phyloP scores from a whole-genome alignment of 2,113 vertebrate genomes.

The Labrus mixtus region DNA sequence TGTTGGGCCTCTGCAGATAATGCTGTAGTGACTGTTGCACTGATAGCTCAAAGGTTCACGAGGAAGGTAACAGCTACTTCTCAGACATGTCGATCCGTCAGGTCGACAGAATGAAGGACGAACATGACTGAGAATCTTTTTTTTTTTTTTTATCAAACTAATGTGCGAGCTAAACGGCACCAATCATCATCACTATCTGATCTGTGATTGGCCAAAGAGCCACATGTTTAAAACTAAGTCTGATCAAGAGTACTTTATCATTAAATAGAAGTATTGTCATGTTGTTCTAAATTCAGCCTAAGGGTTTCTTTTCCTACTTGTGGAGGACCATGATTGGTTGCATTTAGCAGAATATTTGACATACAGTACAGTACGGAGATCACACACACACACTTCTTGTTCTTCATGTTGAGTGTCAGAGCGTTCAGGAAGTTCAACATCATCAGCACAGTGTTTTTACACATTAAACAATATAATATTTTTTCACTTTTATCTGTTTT shows the following conservation, averaged over 20 bases:
- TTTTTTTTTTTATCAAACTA: conserved; percentile 3
- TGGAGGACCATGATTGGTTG: conserved; percentile 60
- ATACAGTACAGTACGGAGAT: conserved; percentile 66
- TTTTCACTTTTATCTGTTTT: conserved; percentile 77
- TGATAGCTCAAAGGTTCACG: conserved; percentile 33
- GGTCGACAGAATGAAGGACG: background rate
- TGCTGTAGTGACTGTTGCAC: conserved; percentile 61
- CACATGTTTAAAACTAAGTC: background rate
- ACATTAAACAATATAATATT: conserved; percentile 81
- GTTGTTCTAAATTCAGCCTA: conserved; percentile 22
- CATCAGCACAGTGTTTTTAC: conserved; percentile 81
- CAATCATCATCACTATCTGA: conserved; percentile 46
- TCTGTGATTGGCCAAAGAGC: conserved; percentile 3
- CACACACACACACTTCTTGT: conserved; percentile 72
- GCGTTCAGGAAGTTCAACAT: conserved; percentile 79
- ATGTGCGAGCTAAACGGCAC: conserved; percentile 59
- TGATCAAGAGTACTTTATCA: conserved; percentile 17
- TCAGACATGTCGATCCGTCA: conserved; percentile 12
- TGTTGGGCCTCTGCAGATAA: conserved; percentile 59
- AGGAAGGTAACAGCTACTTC: conserved; percentile 24
- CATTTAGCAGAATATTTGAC: conserved; percentile 66
- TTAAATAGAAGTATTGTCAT: conserved; percentile 4
- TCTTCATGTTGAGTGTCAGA: conserved; percentile 73
- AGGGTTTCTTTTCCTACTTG: conserved; percentile 10
- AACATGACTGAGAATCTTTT: conserved; percentile 32